Base-by-base conservation (phyloP, 2,113 vertebrate genomes). In the Halichoeres trimaculatus region DNA sequence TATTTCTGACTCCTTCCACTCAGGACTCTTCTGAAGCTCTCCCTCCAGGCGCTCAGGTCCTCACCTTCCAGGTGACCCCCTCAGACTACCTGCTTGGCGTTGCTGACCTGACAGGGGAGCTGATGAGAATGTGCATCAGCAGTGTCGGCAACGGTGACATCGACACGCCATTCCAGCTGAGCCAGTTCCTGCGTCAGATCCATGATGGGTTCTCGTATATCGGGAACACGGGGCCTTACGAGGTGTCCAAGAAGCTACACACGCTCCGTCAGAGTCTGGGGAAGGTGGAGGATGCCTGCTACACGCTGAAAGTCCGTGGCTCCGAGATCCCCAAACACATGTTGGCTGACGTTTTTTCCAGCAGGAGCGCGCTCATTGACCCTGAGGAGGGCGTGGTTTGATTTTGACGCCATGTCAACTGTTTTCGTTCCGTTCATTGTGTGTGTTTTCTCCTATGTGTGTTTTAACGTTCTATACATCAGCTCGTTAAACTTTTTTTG, bases 291-390 rank as follows among this genome's bases (percentile, higher is more conserved):
- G 98, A 98, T 40, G 98, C 97, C 52, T 99, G 98, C 85, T 99
- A 98, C 56, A 91, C 96, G 0, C 90, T 99, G 22, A 95, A 93
- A 17, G 98, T 99, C 45, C 94, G 97, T 10, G 97, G 98, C 17
- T 99, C 97, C 0, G 98, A 99, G 90, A 98, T 99, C 74, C 97
- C 98, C 38, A 98, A 96, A 78, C 97, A 99, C 84, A 98, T 99
- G 97, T 65, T 99, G 86, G 98, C 96, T 2, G 97, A 98, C 63
- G 95, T 99, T 56, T 98, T 99, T 89, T 94, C 96, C 58, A 95
- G 93, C 58, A 95, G 97, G 89, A 91, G 94, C 0, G 85, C 96
- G 17, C 83, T 96, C 74, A 93, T 96, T n/a, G 96, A 99, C 81
- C 91, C 94, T 2, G 97, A 98, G 43, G 97, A 99, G n/a, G 93